phyloP scores from a whole-genome alignment of 2,113 vertebrate species.

The Ceyx melanurus region DNA sequence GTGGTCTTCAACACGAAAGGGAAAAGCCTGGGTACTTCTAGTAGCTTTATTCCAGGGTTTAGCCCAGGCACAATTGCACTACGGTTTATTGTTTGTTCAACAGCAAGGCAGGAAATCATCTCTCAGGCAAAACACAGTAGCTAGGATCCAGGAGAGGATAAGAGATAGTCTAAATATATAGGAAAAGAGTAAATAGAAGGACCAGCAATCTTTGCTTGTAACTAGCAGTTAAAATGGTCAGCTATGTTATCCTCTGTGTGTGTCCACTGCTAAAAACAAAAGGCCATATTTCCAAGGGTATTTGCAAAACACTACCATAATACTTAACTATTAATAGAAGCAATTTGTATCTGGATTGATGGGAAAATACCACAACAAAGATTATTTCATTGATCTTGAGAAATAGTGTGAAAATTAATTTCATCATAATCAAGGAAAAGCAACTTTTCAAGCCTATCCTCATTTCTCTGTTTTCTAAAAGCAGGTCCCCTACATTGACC shows the following conservation, averaged over 20 bases:
- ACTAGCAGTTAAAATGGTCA: neutral
- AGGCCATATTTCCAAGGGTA: neutral
- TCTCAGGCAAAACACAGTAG: neutral
- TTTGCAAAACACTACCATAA: neutral
- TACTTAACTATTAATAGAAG: neutral
- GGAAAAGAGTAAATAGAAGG: neutral
- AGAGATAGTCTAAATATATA: neutral
- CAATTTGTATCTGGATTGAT: neutral
- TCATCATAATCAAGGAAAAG: neutral
- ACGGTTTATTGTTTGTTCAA: neutral
- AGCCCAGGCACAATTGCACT: neutral
- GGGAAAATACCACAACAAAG: neutral
- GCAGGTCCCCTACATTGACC: neutral
- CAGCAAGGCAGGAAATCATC: neutral
- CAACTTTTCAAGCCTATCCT: neutral
- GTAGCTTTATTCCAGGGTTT: neutral
- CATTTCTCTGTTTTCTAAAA: neutral
- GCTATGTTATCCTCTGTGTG: neutral
- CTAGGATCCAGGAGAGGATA: neutral
- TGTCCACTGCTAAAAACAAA: neutral
- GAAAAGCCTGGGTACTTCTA: neutral
- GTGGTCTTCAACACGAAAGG: neutral
- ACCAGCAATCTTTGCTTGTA: neutral
- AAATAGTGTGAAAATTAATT: neutral
- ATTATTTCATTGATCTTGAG: neutral